These are phyloP conservation scores for Camelus dromedarius DNA, from an alignment of 2,113 vertebrate species.

Conservation along the genomic window DNA sequence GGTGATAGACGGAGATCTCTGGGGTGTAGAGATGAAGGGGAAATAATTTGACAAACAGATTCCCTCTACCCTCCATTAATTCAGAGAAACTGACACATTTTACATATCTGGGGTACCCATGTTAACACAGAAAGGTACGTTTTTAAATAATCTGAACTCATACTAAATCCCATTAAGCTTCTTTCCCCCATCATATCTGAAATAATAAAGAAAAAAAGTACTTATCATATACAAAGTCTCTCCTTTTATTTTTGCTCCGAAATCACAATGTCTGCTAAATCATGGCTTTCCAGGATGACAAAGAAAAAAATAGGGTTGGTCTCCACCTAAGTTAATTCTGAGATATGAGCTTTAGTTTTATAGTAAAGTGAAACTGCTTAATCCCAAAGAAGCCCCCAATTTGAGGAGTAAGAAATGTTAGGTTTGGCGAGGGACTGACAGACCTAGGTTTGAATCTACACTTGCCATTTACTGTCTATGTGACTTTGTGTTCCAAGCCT, in stretches of 20 bases:
- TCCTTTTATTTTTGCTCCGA: slow-evolving; percentile 32
- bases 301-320: not conserved
- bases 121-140: not conserved
- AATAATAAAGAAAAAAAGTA: not conserved
- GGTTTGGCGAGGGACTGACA: not conserved
- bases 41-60: slow-evolving; percentile 24
- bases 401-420: not conserved
- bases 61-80: slow-evolving; percentile 23
- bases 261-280: not conserved
- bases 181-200: not conserved
- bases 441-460: not conserved
- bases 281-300: not conserved
- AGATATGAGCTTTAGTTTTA: not conserved
- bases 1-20: not conserved
- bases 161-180: not conserved
- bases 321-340: slow-evolving; percentile 9
- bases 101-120: not conserved
- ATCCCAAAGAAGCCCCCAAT: not conserved
- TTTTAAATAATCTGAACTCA: slow-evolving; percentile 41
- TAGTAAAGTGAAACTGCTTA: not conserved
- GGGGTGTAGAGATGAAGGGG: not conserved
- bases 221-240: not conserved
- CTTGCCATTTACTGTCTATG: not conserved
- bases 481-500: not conserved
- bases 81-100: not conserved